Evolutionary conservation across 2,888 invertebrate genomes (phyloP), one percentile per base, ranked within the genome.

Genomic region (Scaptomyza flava): DNA sequence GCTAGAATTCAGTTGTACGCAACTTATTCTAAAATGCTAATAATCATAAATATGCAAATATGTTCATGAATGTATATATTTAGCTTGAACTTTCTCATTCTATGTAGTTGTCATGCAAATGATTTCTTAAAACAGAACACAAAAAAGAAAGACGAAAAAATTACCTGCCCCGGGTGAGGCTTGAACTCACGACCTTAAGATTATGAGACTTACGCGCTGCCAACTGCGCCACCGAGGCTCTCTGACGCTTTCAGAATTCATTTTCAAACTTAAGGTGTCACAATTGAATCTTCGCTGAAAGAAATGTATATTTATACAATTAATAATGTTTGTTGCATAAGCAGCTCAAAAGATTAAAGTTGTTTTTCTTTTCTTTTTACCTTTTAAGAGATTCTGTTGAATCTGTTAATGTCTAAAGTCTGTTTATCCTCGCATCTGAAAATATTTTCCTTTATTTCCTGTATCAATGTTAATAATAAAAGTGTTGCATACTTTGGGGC

Each of bases 181-280:
- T 84, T 69, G 68, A 85, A 85, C 90, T 90, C 90, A 90, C 90
- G 84, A 91, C 91, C 91, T 91, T 91, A 91, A 91, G 91, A 91
- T 91, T 91, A 91, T 91, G 91, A 91, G 91, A 91, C 91, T 91
- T 91, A 91, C 91, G 91, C 91, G 91, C 91, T 91, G 88, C 91
- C 91, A 80, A 91, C 91, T 91, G 91, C 91, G 91, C 91, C 91
- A 91, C 89, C 91, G 91, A 91, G 91, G 91, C 91, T 72, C 73
- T 81, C 6, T 41, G 41, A 23, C 30, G n/a, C 17, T 7, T 11
- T n/a, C 2, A 5, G 12, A 14, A n/a, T 33, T 34, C 12, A 14
- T 48, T 9, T 11, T 12, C 0, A 2, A 48, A 7, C 14, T 33
- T 27, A 4, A 8, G 0, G 11, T 4, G n/a, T 0, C 31, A n/a